A percentile compares a stretch with the other conserved stretches of the same genome.
These are phyloP conservation scores for Malthinus flaveolus DNA, from an alignment of 2,888 invertebrate species.

Conservation along the genomic window DNA sequence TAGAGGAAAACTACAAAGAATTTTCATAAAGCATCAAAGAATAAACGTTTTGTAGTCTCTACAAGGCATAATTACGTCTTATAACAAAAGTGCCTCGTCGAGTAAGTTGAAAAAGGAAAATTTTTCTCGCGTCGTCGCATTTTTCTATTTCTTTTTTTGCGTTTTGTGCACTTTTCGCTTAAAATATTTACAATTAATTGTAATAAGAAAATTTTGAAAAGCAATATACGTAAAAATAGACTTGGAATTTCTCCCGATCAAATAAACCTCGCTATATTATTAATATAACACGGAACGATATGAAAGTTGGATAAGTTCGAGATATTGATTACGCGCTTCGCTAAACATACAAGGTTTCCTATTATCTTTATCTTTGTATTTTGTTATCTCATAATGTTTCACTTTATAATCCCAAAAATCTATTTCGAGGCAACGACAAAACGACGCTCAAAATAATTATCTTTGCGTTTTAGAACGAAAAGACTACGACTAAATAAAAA, in stretches of 20 bases:
- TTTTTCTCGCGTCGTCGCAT: not conserved
- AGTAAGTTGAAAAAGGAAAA: not conserved
- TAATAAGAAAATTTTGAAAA: too few species aligned
- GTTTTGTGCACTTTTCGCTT: not conserved
- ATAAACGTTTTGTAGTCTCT: slow-evolving; percentile 5
- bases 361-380: slow-evolving; percentile 30
- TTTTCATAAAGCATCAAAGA: slow-evolving; percentile 3
- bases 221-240: not conserved
- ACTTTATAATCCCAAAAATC: slow-evolving; percentile 2
- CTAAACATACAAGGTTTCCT: slow-evolving; percentile 37
- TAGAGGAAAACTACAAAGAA: too few species aligned
- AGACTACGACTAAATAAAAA: too few species aligned
- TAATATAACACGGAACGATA: slow-evolving; percentile 26
- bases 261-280: slow-evolving; percentile 27
- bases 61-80: not conserved
- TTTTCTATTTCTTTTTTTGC: not conserved
- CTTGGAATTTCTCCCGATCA: slow-evolving; percentile 18
- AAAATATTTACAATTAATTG: not conserved
- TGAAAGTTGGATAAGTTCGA: slow-evolving; percentile 34
- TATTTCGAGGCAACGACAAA: too few species aligned
- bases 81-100: not conserved
- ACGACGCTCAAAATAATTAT: too few species aligned
- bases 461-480: too few species aligned
- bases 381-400: slow-evolving; percentile 25
- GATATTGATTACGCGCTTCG: slow-evolving; percentile 39